Evolutionary conservation across 1,140 invertebrate genomes (phyloP), one percentile per base, ranked within the genome.

Genomic region (Zaprionus kolodkinae): DNA sequence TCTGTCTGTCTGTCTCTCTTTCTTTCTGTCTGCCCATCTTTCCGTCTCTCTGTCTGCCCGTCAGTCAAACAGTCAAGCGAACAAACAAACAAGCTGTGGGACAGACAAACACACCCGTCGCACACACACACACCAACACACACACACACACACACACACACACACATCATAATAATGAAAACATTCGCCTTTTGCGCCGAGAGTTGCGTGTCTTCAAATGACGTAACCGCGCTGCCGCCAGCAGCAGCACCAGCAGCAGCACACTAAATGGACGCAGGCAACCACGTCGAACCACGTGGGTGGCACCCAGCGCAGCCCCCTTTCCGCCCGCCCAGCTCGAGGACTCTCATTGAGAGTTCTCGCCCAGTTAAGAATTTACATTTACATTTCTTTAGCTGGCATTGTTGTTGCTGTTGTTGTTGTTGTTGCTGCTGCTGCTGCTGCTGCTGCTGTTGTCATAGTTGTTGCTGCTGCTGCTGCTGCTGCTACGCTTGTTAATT

Each of bases 141-240:
- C 21, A 45, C 55, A 40, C 36, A 64, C 59, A 79, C 59, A 63
- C 60, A 54, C 59, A 79, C 59, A 63, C 60, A 54, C 67, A 66
- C 64, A 66, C 68, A 64, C 64, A 66, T 40, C 64, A 70, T 67
- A 61, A 76, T 76, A 82, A 86, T 86, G 74, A 87, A 86, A 86
- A 87, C 80, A 83, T 81, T 82, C 70, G 79, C 68, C 66, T 87
- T 69, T 52, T 36, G 52, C 52, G 40, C 21, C 21, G 21, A 21
- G 35, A 74, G 59, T 86, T 86, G 82, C 82, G 82, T 86, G 82
- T 86, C 76, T 78, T 75, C 56, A 73, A 82, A 85, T 86, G 82
- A 86, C 82, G 82, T 86, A 86, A 86, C 79, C 72, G 45, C 54
- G 45, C 54, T 48, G 35, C 48, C 57, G 30, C 45, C 43, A 45